Evolutionary conservation across 2,797 vertebrate species (phyloP), one percentile per base, ranked within the genome.

Genomic region (Catamblyrhynchus diadema): DNA sequence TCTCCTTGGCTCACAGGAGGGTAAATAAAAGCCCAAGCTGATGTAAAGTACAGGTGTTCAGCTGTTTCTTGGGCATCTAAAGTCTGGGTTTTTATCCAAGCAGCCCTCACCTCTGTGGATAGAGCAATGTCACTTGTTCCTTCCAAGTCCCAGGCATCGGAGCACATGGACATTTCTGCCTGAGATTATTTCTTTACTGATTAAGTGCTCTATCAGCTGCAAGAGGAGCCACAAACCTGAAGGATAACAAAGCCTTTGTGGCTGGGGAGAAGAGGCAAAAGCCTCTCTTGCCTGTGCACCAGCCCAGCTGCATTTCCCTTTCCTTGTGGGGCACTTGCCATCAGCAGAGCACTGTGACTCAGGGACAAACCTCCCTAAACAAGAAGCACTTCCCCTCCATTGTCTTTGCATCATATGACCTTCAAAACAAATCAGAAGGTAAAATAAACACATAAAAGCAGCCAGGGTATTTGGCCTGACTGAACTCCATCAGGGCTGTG

Each of bases 341-440:
- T 57, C 72, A 81, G 69, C 73, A 61, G 37, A 77, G 61, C 8
- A 0, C 61, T 81, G 79, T 39, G 65, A 45, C 69, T 86, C 44
- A 22, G 91, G 48, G 48, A 91, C 59, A 62, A 87, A 81, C 74
- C 69, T 79, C 70, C 53, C 81, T 30, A 61, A 90, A 73, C 56
- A 80, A 5, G 37, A 66, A 50, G 51, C 33, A 45, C 83, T 86
- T 88, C 39, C 77, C n/a, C 32, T 54, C 54, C 62, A 12, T n/a
- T 67, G 62, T 89, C 62, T 93, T 92, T 91, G 89, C 67, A 95
- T 96, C 88, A 50, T 86, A 95, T 69, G 95, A 97, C 96, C 96
- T 97, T 97, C 94, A 97, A 95, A 96, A 91, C 80, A 97, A 94
- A 96, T 96, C 94, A 93, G 87, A 96, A 97, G 91, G 95, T 84